Evolutionary conservation across 2,113 vertebrate genomes (phyloP).

Genomic region (Oreochromis tanganicae): DNA sequence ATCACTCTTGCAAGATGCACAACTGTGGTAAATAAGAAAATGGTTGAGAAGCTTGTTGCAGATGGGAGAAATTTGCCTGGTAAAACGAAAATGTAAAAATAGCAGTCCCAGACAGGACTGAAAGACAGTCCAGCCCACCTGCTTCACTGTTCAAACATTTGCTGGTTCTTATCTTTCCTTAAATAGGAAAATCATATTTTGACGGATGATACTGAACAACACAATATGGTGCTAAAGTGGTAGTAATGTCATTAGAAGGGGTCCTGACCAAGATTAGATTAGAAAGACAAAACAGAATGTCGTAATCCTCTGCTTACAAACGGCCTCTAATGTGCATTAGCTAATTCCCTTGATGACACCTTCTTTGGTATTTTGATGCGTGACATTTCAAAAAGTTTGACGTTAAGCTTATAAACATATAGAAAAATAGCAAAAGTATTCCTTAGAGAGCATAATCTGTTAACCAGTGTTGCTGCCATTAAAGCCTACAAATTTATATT

Average conservation of each 20-base stretch:
- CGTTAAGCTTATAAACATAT: neutral
- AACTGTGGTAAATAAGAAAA: neutral
- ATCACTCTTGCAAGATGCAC: neutral
- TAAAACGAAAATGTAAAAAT: neutral
- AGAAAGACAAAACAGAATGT: conserved; percentile 33
- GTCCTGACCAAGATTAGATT: conserved; percentile 31
- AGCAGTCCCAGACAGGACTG: neutral
- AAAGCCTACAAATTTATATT: neutral
- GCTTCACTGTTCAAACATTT: neutral
- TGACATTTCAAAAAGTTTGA: neutral
- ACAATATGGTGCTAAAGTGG: neutral
- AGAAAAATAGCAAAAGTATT: neutral
- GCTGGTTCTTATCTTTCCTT: neutral
- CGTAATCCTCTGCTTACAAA: neutral
- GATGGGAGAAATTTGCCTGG: neutral
- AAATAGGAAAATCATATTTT: neutral
- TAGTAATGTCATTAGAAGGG: neutral
- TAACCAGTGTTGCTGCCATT: neutral
- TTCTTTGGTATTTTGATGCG: neutral
- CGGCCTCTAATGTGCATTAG: neutral
- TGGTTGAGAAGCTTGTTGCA: neutral
- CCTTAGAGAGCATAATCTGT: neutral
- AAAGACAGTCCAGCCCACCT: neutral
- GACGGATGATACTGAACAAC: neutral
- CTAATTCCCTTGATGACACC: neutral